These are phyloP conservation scores for Melanotaenia duboulayi DNA, from an alignment of 2,113 vertebrate species.

Conservation along the genomic window DNA sequence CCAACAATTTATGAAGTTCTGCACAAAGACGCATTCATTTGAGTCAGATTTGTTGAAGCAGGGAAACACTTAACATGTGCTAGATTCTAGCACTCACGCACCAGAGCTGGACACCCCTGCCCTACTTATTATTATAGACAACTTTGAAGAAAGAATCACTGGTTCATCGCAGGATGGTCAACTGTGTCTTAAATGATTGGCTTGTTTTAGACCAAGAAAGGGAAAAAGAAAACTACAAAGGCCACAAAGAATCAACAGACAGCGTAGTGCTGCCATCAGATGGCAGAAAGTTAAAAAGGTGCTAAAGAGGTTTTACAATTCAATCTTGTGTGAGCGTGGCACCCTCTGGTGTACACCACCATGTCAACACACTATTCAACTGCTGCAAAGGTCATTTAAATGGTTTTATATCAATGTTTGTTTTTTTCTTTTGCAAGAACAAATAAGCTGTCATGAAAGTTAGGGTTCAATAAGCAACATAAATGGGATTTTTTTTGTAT, in stretches of 20 bases:
- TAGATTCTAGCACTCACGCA: no score
- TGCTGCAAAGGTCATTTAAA: neutral
- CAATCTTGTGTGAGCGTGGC: slow-evolving; percentile 13
- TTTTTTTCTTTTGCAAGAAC: no score
- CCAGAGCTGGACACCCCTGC: no score
- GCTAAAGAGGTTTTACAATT: neutral
- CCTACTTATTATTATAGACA: no score
- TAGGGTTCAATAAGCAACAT: no score
- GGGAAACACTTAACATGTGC: no score
- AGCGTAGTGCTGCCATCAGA: slow-evolving; percentile 61
- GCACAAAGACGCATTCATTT: no score
- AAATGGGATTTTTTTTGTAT: no score
- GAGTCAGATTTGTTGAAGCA: no score
- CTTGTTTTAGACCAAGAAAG: neutral
- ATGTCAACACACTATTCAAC: slow-evolving; percentile 21
- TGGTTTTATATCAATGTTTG: neutral
- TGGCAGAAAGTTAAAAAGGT: slow-evolving; percentile 19
- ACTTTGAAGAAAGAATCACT: neutral
- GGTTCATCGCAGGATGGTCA: neutral
- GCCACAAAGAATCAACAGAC: neutral
- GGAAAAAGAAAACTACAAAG: neutral
- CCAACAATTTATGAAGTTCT: no score
- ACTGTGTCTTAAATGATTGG: neutral
- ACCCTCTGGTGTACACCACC: slow-evolving; percentile 41
- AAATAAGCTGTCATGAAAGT: no score